These are phyloP conservation scores for Pagrus major DNA, from an alignment of 2,113 vertebrate species.

Conservation along the genomic window DNA sequence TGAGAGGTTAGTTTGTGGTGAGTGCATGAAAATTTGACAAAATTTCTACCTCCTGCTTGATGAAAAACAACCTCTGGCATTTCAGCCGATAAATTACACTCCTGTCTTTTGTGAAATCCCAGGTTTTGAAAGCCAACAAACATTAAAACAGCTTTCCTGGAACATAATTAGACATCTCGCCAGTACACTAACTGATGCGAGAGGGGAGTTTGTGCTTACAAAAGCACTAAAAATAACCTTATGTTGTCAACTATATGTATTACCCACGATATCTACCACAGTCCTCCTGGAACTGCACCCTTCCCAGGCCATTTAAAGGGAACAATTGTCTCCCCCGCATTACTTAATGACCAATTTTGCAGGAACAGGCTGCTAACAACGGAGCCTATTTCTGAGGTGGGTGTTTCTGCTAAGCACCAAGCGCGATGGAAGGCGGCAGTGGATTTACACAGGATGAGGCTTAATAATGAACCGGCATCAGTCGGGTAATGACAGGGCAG, in stretches of 20 bases:
- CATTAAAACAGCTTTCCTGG: not conserved
- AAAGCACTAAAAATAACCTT: constrained; percentile 30
- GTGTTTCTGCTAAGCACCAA: constrained; percentile 44
- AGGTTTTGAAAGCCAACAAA: constrained; percentile 8
- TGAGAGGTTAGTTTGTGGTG: not conserved
- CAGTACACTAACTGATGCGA: constrained; percentile 8
- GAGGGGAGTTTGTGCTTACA: not conserved
- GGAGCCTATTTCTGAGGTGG: constrained; percentile 15
- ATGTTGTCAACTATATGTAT: constrained; percentile 25
- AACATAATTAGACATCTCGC: constrained; percentile 2
- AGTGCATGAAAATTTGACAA: not conserved
- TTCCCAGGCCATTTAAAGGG: constrained; percentile 37
- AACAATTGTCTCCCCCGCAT: constrained; percentile 25
- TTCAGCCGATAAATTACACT: constrained; percentile 26
- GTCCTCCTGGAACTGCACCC: constrained; percentile 5
- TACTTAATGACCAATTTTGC: constrained; percentile 55
- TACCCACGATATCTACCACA: constrained; percentile 14
- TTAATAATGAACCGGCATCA: constrained; percentile 44
- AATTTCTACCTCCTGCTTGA: not conserved
- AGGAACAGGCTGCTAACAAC: constrained; percentile 47
- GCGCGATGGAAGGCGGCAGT: constrained; percentile 11
- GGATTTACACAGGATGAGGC: constrained; percentile 41
- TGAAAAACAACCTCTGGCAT: not conserved
- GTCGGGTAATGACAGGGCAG: constrained; percentile 47
- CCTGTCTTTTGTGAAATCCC: not conserved